Conservation (phyloP, 2,888 invertebrate species). For the Pomacea canaliculata region DNA sequence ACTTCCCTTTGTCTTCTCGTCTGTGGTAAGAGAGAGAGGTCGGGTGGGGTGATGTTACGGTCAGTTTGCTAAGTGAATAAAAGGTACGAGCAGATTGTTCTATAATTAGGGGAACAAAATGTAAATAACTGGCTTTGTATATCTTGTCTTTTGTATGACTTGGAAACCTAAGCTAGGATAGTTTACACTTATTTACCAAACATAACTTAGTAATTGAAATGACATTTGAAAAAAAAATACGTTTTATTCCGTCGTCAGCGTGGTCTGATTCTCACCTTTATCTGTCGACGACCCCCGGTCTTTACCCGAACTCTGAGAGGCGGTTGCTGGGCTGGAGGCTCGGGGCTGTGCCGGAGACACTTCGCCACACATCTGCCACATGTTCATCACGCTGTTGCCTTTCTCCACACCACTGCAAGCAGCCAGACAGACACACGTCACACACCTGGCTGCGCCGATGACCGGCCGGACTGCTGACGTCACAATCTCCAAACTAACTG, state of each 20-base stretch:
- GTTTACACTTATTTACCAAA: no score
- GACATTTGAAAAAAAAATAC: no score
- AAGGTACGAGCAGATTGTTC: background rate
- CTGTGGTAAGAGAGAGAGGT: background rate
- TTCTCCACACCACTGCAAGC: conserved; percentile 86
- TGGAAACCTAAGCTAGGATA: no score
- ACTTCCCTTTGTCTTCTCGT: background rate
- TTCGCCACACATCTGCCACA: conserved; percentile 80
- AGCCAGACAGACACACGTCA: background rate
- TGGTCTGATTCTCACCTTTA: background rate
- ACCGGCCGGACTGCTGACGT: background rate
- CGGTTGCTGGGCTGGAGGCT: conserved; percentile 19
- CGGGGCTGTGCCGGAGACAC: conserved; percentile 23
- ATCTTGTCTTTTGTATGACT: no score
- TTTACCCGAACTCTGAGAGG: conserved; percentile 19
- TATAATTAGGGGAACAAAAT: background rate
- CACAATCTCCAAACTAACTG: background rate
- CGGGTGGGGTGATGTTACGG: background rate
- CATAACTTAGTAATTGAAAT: no score
- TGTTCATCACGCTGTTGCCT: conserved; percentile 91
- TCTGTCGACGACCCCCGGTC: background rate
- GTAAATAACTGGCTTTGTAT: no score
- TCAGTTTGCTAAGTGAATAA: background rate
- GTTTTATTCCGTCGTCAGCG: no score
- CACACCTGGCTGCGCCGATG: background rate